Evolutionary conservation across 2,113 vertebrate species (phyloP), one percentile per base, ranked within the genome.

Genomic region (Carassius gibelio): DNA sequence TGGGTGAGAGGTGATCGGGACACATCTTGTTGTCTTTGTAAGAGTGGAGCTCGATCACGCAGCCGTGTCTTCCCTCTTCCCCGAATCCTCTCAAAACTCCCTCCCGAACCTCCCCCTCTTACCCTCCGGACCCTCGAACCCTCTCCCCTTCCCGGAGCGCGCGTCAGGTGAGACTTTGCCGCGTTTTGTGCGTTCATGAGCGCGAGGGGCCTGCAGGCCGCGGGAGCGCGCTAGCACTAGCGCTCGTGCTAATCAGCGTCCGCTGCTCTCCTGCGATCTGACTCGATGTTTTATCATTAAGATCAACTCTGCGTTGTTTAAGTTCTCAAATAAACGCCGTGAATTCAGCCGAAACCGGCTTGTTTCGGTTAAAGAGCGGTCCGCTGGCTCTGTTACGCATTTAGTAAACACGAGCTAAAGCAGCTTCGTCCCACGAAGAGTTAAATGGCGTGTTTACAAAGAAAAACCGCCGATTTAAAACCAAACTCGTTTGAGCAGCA

Each of bases 31-130:
- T 87, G 88, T 89, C 88, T 89, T 89, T 87, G 88, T 89, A 84
- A 91, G 93, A 95, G 93, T 93, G 94, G 91, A 94, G 93, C 92
- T 93, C 90, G 92, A 92, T 94, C 93, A 93, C 94, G 90, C 92
- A 93, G 93, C 93, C 84, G 88, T 92, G 94, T 93, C 92, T 95
- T 95, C 94, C 94, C 95, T 95, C 91, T 94, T 94, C 94, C 95
- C 50, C 94, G 93, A 94, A 90, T 95, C 95, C 95, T 95, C 90
- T 94, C 90, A 90, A 92, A 95, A 95, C 94, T 95, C 95, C 95
- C 95, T 94, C 94, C 94, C 94, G 89, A 94, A 95, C 95, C 81
- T 87, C 94, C 95, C 94, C 94, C 94, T 93, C 94, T 91, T 92
- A 94, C 94, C 95, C 95, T 94, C 83, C 93, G 87, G 94, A 95